Evolutionary conservation across 2,888 invertebrate species (phyloP).

Genomic region (Spisula solida): DNA sequence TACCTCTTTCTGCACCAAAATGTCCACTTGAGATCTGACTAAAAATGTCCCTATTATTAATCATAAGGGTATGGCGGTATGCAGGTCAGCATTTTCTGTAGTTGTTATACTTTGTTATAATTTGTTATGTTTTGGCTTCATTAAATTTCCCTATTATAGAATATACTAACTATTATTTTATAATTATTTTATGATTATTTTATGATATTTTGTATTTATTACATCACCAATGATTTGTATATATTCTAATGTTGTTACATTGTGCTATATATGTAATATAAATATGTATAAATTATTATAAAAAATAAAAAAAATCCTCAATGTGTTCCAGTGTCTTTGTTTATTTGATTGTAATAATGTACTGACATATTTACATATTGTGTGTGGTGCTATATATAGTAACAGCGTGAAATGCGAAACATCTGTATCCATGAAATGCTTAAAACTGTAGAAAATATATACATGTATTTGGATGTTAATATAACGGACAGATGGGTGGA

Average conservation of each 20-base stretch:
- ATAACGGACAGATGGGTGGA: not conserved
- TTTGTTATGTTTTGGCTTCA: not conserved
- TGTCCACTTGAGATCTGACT: too few relatives aligned
- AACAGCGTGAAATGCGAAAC: not conserved
- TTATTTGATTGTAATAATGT: not conserved
- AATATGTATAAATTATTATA: not conserved
- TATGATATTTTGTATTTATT: slow-evolving; percentile 2
- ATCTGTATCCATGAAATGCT: not conserved
- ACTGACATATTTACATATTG: not conserved
- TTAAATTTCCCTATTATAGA: not conserved
- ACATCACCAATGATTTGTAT: slow-evolving; percentile 17
- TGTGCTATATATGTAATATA: not conserved
- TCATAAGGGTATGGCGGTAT: too few relatives aligned
- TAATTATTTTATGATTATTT: not conserved
- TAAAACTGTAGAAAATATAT: not conserved
- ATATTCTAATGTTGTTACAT: slow-evolving; percentile 4
- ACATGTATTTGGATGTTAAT: not conserved
- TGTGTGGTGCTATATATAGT: too few relatives aligned
- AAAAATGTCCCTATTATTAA: too few relatives aligned
- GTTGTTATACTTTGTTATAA: too few relatives aligned
- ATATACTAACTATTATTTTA: not conserved
- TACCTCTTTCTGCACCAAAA: too few relatives aligned
- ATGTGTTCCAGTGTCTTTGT: not conserved
- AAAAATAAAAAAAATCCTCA: not conserved
- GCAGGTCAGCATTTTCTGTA: too few relatives aligned